Conservation (phyloP, 2,797 vertebrate genomes). For the Rhadinocentrus ornatus region DNA sequence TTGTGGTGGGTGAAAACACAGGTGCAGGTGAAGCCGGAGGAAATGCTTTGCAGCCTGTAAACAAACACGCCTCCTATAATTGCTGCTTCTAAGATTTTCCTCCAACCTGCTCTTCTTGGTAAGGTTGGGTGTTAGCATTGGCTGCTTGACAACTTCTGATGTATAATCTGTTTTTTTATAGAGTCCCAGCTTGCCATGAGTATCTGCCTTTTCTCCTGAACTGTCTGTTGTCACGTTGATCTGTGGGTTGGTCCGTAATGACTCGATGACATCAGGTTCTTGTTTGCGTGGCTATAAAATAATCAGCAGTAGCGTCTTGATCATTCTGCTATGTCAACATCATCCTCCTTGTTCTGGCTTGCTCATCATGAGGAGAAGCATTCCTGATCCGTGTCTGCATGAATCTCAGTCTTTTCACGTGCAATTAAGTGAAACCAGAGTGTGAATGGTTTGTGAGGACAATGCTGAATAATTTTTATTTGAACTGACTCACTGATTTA, state of each 20-base stretch:
- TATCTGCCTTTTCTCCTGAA: slow-evolving; percentile 10
- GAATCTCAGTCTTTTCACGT: slow-evolving; percentile 29
- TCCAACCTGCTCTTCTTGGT: background rate
- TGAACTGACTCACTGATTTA: slow-evolving; percentile 12
- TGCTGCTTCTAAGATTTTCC: slow-evolving; percentile 21
- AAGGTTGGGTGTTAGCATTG: slow-evolving; percentile 15
- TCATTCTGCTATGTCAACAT: slow-evolving; percentile 70
- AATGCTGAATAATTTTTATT: slow-evolving; percentile 37
- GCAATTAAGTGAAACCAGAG: slow-evolving; percentile 46
- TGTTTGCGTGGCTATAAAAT: slow-evolving; percentile 64
- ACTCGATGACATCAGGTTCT: slow-evolving; percentile 64
- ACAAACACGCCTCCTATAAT: slow-evolving; percentile 61
- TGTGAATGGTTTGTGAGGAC: slow-evolving; percentile 35
- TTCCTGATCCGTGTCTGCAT: slow-evolving; percentile 65
- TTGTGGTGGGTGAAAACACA: slow-evolving; percentile 64
- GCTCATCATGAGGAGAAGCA: slow-evolving; percentile 62
- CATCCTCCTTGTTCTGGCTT: slow-evolving; percentile 74
- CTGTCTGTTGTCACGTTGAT: slow-evolving; percentile 41
- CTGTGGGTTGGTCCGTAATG: slow-evolving; percentile 27
- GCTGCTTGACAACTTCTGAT: slow-evolving; percentile 33
- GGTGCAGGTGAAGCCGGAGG: slow-evolving; percentile 46
- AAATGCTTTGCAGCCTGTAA: slow-evolving; percentile 61
- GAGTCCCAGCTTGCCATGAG: slow-evolving; percentile 19
- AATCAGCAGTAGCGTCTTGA: slow-evolving; percentile 67
- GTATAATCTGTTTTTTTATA: slow-evolving; percentile 31